Conservation (phyloP, 2,113 vertebrate genomes). For the Anoura caudifer region DNA sequence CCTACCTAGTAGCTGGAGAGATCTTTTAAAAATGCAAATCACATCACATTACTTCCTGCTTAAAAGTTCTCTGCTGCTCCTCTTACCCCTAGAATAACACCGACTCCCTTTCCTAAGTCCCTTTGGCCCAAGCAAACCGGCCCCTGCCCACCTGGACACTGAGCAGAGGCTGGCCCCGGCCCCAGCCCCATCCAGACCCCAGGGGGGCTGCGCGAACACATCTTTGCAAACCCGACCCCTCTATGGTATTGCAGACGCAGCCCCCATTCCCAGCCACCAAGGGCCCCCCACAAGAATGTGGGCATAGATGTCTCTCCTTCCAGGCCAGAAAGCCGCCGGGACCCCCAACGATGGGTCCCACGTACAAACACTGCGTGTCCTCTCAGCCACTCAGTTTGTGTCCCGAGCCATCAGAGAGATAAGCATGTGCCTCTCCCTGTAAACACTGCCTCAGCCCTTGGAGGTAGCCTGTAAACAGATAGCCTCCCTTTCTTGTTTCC, state of each 20-base stretch:
- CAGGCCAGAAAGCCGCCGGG: not conserved
- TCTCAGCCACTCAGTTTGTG: not conserved
- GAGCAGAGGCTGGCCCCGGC: not conserved
- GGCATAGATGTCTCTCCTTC: not conserved
- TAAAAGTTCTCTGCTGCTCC: not conserved
- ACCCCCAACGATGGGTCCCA: accelerated
- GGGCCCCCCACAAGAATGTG: not conserved
- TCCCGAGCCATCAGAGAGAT: not conserved
- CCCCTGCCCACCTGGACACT: not conserved
- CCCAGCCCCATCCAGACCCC: not conserved
- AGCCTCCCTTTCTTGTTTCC: not conserved
- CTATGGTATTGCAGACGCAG: not conserved
- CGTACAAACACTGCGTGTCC: accelerated
- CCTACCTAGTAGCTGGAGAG: not conserved
- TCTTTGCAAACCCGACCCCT: not conserved
- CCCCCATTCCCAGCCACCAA: not conserved
- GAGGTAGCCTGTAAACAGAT: not conserved
- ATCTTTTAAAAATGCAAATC: not conserved
- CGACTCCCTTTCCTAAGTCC: not conserved
- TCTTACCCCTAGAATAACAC: not conserved
- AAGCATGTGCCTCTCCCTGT: not conserved
- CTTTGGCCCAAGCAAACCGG: accelerated
- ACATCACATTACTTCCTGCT: accelerated
- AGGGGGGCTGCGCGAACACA: accelerated
- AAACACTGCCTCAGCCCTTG: not conserved